Evolutionary conservation across 2,113 vertebrate genomes (phyloP), one percentile per base, ranked within the genome.

Genomic region (Cnemophilus loriae): DNA sequence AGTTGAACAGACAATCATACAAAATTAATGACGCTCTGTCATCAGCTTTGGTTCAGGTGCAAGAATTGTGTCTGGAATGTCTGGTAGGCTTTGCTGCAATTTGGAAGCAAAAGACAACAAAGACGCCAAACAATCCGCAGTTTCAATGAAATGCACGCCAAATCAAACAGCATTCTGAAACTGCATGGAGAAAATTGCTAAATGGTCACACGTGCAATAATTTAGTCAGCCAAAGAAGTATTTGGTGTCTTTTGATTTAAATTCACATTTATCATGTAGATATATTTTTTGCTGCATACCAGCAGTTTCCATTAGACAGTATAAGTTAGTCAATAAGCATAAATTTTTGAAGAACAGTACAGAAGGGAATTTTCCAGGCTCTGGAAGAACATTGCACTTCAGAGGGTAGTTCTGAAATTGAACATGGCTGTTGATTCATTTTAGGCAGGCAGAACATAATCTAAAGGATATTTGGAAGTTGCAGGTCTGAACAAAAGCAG

Each of bases 371-470:
- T 83, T 94, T 83, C 26, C 68, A 74, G 59, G 39, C 87, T 79
- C 61, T 55, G 67, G 37, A 94, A 96, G 90, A 93, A 96, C 87
- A 96, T 88, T 92, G 87, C 73, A 90, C 93, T 94, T 90, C 6
- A 2, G 87, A 87, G 95, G 56, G 56, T 55, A 67, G 71, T 95
- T 96, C 82, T 78, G 78, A 70, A 90, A 95, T 93, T n/a, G 52
- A 95, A 57, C 8, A 5, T 28, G 53, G 60, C 52, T 87, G 56
- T 27, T 78, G 81, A 93, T 47, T 53, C 64, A 63, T 80, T 83
- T 81, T 63, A 88, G 71, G 76, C 79, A 67, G 82, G 22, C 2
- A 22, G 92, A 94, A 92, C 71, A 74, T 15, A 86, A 86, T 57
- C 63, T 77, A 71, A 92, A 84, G 52, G 65, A 75, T 57, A 91